A percentile compares a stretch with the other conserved stretches of the same genome.
These are phyloP conservation scores for Adela reaumurella DNA, from an alignment of 2,888 invertebrate species.

Conservation along the genomic window DNA sequence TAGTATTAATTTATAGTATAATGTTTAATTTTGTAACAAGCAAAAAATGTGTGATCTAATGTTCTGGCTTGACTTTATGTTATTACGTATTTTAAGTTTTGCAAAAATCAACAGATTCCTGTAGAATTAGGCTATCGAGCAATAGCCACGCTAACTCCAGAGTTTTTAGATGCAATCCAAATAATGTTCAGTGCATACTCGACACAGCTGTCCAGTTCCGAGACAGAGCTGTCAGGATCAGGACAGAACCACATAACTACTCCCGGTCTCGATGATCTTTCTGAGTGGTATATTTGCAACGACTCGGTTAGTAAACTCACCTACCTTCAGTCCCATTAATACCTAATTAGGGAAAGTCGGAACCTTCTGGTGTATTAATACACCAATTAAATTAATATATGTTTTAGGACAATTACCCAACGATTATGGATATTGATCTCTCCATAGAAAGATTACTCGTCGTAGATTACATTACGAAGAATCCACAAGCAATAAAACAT, in stretches of 20 bases:
- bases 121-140: conserved; percentile 44
- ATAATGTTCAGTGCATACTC: conserved; percentile 25
- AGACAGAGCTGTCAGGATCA: too few species aligned
- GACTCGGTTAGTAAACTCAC: conserved; percentile 24
- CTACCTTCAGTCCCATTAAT: too few species aligned
- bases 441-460: conserved; percentile 56
- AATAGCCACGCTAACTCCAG: conserved; percentile 32
- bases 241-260: too few species aligned
- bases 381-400: conserved; percentile 2
- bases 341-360: too few species aligned
- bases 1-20: too few species aligned
- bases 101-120: too few species aligned
- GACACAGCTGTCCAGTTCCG: too few species aligned
- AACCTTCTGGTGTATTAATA: too few species aligned
- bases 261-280: conserved; percentile 20
- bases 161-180: conserved; percentile 33
- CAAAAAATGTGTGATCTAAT: too few species aligned
- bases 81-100: too few species aligned
- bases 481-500: conserved; percentile 28
- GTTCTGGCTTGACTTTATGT: too few species aligned
- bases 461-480: conserved; percentile 35
- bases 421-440: conserved; percentile 57
- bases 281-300: conserved; percentile 39
- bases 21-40: too few species aligned
- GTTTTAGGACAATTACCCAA: conserved; percentile 45